Conservation (phyloP, 53 echinoderm and acorn worm genomes). For the Holothuria leucospilota region DNA sequence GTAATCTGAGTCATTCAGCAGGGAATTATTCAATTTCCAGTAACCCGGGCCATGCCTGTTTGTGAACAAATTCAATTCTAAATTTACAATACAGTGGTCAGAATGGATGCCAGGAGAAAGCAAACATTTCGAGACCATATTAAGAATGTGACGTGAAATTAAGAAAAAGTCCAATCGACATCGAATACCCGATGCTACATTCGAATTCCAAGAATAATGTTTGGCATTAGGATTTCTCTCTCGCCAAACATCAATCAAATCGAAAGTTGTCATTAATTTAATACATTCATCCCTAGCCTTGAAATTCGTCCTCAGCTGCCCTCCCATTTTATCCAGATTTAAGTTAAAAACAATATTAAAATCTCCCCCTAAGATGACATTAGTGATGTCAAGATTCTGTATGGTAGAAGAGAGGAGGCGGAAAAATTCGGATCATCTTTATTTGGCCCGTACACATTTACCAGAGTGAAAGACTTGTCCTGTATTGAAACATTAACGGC, state of each 20-base stretch:
- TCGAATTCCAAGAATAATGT: constrained; percentile 12
- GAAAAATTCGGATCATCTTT: not conserved
- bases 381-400: not conserved
- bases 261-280: not conserved
- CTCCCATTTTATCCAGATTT: constrained; percentile 21
- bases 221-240: not conserved
- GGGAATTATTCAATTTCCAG: too few species aligned
- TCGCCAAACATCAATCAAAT: constrained; percentile 16
- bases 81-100: constrained; percentile 29
- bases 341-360: constrained; percentile 32
- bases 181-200: not conserved
- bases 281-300: constrained; percentile 12
- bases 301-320: not conserved
- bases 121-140: not conserved
- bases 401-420: not conserved
- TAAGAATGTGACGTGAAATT: not conserved
- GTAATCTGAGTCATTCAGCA: too few species aligned
- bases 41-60: constrained; percentile 1
- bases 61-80: not conserved
- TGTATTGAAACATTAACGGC: too few species aligned
- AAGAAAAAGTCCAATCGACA: constrained; percentile 45
- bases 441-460: not conserved
- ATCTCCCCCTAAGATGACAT: constrained; percentile 12
- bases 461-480: too few species aligned
- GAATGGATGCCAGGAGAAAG: not conserved